These are phyloP conservation scores for Mylabris phalerata DNA, from an alignment of 1,140 invertebrate genomes.

Conservation along the genomic window DNA sequence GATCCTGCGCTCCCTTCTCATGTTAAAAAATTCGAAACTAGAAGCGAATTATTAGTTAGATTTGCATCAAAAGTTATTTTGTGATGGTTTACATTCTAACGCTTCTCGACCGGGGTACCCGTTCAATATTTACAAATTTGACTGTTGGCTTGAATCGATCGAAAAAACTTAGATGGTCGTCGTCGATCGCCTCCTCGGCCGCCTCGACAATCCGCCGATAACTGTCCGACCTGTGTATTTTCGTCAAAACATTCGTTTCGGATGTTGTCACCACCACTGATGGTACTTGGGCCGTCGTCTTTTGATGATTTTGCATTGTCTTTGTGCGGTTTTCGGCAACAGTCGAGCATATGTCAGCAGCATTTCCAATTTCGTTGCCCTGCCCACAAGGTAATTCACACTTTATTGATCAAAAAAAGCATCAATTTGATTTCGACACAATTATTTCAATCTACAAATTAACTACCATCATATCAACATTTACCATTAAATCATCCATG, in stretches of 20 bases:
- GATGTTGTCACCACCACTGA: slow-evolving; percentile 38
- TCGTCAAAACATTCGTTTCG: slow-evolving; percentile 39
- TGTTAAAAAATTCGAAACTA: slow-evolving; percentile 48
- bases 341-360: slow-evolving; percentile 54
- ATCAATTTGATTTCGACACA: neutral
- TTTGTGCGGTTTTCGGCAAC: slow-evolving; percentile 41
- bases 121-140: slow-evolving; percentile 39
- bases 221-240: slow-evolving; percentile 48
- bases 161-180: slow-evolving; percentile 48
- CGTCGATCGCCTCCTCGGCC: slow-evolving; percentile 39
- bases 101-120: slow-evolving; percentile 34
- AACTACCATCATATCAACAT: neutral
- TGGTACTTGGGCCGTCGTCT: slow-evolving; percentile 8
- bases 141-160: slow-evolving; percentile 48
- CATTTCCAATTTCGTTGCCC: slow-evolving; percentile 53
- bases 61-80: neutral
- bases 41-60: slow-evolving; percentile 7
- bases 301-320: slow-evolving; percentile 3
- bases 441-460: neutral
- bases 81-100: slow-evolving; percentile 34
- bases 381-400: slow-evolving; percentile 50
- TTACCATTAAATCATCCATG: too few species aligned
- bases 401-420: slow-evolving; percentile 6
- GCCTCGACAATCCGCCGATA: slow-evolving; percentile 46
- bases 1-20: slow-evolving; percentile 42